These are phyloP conservation scores for Falco rusticolus DNA, from an alignment of 2,797 vertebrate species.

Conservation along the genomic window DNA sequence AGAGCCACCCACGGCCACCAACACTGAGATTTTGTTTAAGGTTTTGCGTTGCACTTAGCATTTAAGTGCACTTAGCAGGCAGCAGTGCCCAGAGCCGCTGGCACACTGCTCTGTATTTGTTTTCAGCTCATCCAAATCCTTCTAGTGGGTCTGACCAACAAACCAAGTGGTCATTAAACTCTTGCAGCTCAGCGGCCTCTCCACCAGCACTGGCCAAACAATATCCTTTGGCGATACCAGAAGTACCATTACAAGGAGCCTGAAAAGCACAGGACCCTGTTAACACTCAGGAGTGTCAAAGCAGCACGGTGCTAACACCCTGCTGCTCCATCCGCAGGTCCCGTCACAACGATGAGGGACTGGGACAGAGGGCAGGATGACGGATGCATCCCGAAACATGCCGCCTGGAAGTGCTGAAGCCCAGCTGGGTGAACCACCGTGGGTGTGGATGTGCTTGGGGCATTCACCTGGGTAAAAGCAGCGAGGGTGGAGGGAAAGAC, in stretches of 20 bases:
- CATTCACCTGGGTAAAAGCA: neutral
- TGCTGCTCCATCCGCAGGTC: fast-evolving
- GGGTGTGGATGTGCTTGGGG: neutral
- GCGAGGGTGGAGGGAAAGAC: neutral
- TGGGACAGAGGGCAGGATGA: fast-evolving
- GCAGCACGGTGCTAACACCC: neutral
- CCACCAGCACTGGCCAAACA: neutral
- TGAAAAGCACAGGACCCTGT: neutral
- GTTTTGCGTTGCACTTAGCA: neutral
- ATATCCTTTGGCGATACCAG: neutral
- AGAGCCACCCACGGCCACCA: neutral
- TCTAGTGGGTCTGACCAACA: neutral
- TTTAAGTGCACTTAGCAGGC: neutral
- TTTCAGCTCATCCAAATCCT: neutral
- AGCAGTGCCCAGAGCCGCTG: fast-evolving
- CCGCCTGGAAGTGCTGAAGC: neutral
- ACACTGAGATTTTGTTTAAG: neutral
- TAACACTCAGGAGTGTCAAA: neutral
- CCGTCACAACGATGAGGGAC: fast-evolving
- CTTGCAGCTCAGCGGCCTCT: neutral
- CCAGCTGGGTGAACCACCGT: neutral
- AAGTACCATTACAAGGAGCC: neutral
- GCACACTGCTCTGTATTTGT: neutral
- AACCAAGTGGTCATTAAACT: neutral
- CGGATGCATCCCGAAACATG: neutral